These are phyloP conservation scores for Sinocyclocheilus anshuiensis DNA, from an alignment of 2,113 vertebrate genomes.

Conservation along the genomic window DNA sequence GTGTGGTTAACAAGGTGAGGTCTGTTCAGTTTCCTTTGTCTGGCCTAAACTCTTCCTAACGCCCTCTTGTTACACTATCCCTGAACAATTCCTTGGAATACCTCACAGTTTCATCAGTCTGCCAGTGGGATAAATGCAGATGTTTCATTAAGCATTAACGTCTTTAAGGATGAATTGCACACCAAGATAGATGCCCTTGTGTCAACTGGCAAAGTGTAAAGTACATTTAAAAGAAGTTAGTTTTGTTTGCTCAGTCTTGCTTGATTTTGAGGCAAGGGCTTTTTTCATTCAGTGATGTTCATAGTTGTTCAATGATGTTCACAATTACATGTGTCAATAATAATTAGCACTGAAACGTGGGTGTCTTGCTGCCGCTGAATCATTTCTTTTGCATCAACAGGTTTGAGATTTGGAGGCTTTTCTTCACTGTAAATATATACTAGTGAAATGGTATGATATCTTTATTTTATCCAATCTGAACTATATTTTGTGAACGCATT, in stretches of 20 bases:
- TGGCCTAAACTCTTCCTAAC: slow-evolving; percentile 66
- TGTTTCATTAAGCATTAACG: not conserved
- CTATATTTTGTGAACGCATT: not conserved
- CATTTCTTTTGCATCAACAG: slow-evolving; percentile 34
- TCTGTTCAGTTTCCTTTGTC: slow-evolving; percentile 31
- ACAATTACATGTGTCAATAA: not conserved
- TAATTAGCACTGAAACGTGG: not conserved
- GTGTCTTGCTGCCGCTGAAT: not conserved
- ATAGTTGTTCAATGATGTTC: not conserved
- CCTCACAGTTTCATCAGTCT: slow-evolving; percentile 45
- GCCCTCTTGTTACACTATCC: slow-evolving; percentile 31
- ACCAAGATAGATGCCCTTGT: not conserved
- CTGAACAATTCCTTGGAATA: slow-evolving; percentile 55
- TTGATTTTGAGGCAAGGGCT: not conserved
- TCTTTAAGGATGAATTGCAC: not conserved
- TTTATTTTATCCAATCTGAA: not conserved
- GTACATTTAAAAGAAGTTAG: not conserved
- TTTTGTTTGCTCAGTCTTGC: not conserved
- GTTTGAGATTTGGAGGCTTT: slow-evolving; percentile 1
- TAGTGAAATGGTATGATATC: slow-evolving; percentile 31
- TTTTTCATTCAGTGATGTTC: not conserved
- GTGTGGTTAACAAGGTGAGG: slow-evolving; percentile 57
- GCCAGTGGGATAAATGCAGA: not conserved
- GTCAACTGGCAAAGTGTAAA: not conserved
- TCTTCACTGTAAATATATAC: not conserved